phyloP scores from a whole-genome alignment of 2,888 invertebrate genomes.

The Muscina levida region DNA sequence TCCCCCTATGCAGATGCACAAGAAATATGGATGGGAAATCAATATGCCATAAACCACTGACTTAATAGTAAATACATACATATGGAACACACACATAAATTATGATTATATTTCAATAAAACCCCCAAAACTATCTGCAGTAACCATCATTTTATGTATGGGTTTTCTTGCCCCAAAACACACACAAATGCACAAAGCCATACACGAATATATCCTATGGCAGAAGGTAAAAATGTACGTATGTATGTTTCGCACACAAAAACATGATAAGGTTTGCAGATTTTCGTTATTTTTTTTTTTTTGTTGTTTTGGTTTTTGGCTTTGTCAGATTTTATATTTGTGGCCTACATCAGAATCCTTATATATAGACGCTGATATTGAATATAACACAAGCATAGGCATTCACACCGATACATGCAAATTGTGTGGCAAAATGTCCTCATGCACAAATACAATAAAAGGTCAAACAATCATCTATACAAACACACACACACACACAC shows the following conservation, averaged over 20 bases:
- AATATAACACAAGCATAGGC: neutral
- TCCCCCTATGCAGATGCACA: no score
- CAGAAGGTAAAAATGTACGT: conserved; percentile 26
- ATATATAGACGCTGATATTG: neutral
- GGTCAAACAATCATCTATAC: neutral
- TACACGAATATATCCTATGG: neutral
- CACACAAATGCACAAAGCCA: neutral
- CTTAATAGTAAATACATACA: conserved; percentile 9
- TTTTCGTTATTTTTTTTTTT: neutral
- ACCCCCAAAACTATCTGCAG: conserved; percentile 42
- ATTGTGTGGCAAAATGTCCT: conserved; percentile 4
- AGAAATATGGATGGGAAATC: no score
- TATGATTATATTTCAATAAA: conserved; percentile 48
- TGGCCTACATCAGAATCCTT: conserved; percentile 8
- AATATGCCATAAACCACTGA: conserved; percentile 13
- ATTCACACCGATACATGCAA: neutral
- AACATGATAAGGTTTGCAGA: conserved; percentile 17
- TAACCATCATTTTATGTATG: conserved; percentile 39
- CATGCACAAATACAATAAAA: neutral
- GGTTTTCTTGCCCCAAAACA: neutral
- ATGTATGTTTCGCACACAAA: conserved; percentile 20
- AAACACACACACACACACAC: neutral
- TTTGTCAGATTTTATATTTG: conserved; percentile 15
- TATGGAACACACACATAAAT: conserved; percentile 28
- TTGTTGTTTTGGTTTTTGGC: neutral